A percentile compares a stretch with the other conserved stretches of the same genome.
These are phyloP conservation scores for Carcharodon carcharias DNA, from an alignment of 2,797 vertebrate genomes.

Conservation along the genomic window DNA sequence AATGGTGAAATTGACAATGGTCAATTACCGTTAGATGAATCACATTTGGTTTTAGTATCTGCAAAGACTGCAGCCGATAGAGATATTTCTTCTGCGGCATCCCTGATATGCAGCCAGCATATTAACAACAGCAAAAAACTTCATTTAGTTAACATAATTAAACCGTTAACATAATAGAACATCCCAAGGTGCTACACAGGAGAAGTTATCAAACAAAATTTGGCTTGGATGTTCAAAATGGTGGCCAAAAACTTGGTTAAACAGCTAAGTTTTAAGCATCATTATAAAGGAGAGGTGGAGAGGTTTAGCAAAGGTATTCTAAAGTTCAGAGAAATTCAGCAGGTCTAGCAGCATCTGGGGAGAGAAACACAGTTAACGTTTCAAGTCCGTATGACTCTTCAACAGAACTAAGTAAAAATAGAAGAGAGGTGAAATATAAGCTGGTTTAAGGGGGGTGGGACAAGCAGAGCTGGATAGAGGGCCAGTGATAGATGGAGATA, in stretches of 20 bases:
- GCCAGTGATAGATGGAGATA: no score
- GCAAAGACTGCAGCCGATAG: background rate
- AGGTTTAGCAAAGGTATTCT: no score
- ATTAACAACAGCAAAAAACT: background rate
- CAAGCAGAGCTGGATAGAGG: no score
- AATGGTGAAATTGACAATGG: no score
- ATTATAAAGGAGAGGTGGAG: background rate
- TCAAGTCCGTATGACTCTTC: no score
- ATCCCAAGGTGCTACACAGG: background rate
- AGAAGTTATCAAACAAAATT: background rate
- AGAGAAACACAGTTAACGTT: no score
- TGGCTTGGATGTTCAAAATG: background rate
- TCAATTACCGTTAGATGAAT: no score
- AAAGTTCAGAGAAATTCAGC: background rate
- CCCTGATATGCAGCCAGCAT: background rate
- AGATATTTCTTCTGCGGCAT: background rate
- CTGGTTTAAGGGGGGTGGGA: no score
- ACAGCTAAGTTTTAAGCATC: background rate
- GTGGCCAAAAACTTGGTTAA: no score
- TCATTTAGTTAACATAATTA: background rate
- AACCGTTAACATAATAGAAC: background rate
- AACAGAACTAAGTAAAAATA: no score
- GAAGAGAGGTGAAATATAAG: no score
- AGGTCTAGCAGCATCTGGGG: no score
- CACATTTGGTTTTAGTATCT: background rate